These are phyloP conservation scores for Cryptocephalus primarius DNA, from an alignment of 2,888 invertebrate species.

Conservation along the genomic window DNA sequence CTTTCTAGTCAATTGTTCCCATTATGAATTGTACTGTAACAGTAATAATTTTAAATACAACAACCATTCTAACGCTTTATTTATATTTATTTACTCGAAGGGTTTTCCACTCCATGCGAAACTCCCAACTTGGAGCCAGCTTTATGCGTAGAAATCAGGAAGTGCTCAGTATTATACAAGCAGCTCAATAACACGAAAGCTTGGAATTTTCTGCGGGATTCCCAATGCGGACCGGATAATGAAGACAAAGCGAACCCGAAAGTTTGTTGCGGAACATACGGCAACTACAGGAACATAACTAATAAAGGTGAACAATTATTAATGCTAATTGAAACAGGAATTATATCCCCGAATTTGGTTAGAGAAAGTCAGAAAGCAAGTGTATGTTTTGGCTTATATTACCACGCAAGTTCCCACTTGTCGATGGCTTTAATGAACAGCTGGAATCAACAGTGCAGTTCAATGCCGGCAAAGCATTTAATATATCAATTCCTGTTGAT, in stretches of 20 bases:
- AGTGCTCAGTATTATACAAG: constrained; percentile 32
- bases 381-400: too few species aligned
- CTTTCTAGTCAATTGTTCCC: too few species aligned
- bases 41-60: too few species aligned
- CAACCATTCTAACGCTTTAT: too few species aligned
- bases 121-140: constrained; percentile 35
- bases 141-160: constrained; percentile 34
- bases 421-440: too few species aligned
- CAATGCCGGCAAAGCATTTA: too few species aligned
- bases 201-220: constrained; percentile 21
- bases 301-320: background rate
- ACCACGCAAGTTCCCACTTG: too few species aligned
- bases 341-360: too few species aligned
- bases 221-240: constrained; percentile 24
- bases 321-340: background rate
- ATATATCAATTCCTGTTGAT: too few species aligned
- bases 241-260: constrained; percentile 19
- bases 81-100: constrained; percentile 14
- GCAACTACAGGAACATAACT: constrained; percentile 13
- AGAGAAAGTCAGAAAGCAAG: too few species aligned
- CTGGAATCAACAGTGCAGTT: too few species aligned
- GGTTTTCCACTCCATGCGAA: constrained; percentile 30
- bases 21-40: too few species aligned
- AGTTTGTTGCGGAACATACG: constrained; percentile 30
- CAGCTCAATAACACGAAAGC: constrained; percentile 20